phyloP scores from a whole-genome alignment of 2,888 invertebrate species.

The Andrena hattorfiana region DNA sequence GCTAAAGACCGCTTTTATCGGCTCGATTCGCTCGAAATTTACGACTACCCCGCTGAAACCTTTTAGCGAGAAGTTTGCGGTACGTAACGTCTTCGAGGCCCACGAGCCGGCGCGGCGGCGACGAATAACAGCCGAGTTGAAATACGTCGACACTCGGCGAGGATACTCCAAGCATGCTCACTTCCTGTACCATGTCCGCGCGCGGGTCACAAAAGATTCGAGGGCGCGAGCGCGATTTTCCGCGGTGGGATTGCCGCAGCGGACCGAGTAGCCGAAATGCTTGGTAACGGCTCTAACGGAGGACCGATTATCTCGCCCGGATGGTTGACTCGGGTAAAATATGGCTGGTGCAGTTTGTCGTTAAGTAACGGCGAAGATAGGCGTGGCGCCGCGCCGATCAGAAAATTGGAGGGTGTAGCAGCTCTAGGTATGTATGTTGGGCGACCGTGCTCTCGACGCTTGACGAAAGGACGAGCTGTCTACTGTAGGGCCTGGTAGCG shows the following conservation, averaged over 20 bases:
- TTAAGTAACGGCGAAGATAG: conserved; percentile 73
- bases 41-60: conserved; percentile 21
- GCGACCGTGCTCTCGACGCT: neutral
- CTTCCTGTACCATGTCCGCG: neutral
- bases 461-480: neutral
- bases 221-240: neutral
- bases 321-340: conserved; percentile 70
- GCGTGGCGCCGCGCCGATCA: conserved; percentile 78
- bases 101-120: neutral
- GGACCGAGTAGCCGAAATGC: conserved; percentile 48
- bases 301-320: conserved; percentile 68
- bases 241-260: neutral
- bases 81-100: neutral
- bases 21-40: conserved; percentile 2
- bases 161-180: neutral
- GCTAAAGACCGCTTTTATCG: conserved; percentile 1
- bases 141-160: neutral
- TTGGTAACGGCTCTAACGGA: conserved; percentile 20
- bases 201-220: too few species aligned
- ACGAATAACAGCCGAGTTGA: neutral
- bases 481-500: too few species aligned
- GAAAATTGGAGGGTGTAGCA: conserved; percentile 71
- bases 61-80: conserved; percentile 8
- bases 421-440: neutral
- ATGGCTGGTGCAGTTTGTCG: conserved; percentile 67